These are phyloP conservation scores for Halocynthia roretzi DNA, from an alignment of 23 tunicate species.

Conservation along the genomic window DNA sequence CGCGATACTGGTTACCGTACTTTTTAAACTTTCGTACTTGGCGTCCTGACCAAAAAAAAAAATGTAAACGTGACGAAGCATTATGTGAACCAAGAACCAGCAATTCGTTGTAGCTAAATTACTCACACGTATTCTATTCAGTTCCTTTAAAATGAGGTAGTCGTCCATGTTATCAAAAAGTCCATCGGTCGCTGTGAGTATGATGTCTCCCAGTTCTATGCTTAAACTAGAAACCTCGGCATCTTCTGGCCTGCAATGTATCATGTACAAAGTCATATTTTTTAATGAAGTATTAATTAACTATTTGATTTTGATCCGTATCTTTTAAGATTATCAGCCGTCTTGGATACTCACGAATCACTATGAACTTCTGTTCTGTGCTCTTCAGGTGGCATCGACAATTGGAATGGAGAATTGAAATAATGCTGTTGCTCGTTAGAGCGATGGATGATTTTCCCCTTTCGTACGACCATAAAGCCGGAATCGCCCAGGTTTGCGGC, in stretches of 20 bases:
- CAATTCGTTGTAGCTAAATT: neutral
- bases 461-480: constrained; percentile 91
- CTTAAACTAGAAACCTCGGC: constrained; percentile 60
- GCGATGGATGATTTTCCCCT: constrained; percentile 87
- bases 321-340: too few species aligned
- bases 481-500: constrained; percentile 99
- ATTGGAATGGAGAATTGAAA: constrained; percentile 95
- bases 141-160: constrained; percentile 59
- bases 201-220: constrained; percentile 84
- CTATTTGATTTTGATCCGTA: too few species aligned
- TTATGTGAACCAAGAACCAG: neutral
- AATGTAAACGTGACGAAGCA: neutral
- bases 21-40: constrained; percentile 75
- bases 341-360: constrained; percentile 39
- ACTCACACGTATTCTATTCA: constrained; percentile 34
- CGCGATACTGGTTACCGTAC: constrained; percentile 67
- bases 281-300: neutral
- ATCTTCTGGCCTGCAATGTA: constrained; percentile 68
- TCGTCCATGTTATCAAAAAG: constrained; percentile 97
- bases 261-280: neutral
- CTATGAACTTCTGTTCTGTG: constrained; percentile 49
- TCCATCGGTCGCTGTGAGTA: constrained; percentile 98
- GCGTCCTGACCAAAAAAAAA: constrained; percentile 39
- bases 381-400: constrained; percentile 87
- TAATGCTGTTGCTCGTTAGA: constrained; percentile 89